Conservation (phyloP, 2,888 invertebrate species). For the Luffia ferchaultella region DNA sequence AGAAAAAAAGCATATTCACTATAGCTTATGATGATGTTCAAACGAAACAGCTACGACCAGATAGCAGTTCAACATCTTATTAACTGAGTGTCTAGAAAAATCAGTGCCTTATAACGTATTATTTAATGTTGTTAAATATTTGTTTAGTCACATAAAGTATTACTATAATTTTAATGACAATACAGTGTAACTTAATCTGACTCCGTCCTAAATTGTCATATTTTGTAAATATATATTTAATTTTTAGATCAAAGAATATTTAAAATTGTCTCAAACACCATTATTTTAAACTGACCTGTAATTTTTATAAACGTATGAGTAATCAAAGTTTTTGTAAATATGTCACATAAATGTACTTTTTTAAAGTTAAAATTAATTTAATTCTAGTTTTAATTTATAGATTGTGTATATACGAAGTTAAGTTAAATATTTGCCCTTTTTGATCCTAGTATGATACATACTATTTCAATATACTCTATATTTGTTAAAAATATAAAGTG, state of each 20-base stretch:
- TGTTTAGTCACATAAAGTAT: conserved; percentile 4
- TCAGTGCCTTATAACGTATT: conserved; percentile 5
- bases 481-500: conserved; percentile 65
- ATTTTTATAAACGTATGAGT: neutral
- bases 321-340: conserved; percentile 26
- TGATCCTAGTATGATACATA: conserved; percentile 25
- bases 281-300: conserved; percentile 4
- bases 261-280: neutral
- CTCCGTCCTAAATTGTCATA: conserved; percentile 2
- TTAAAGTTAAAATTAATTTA: conserved; percentile 20
- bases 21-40: conserved; percentile 93
- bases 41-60: conserved; percentile 81
- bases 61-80: conserved; percentile 79
- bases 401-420: conserved; percentile 38
- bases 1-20: conserved; percentile 92
- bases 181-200: neutral
- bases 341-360: conserved; percentile 22
- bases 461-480: conserved; percentile 52
- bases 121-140: neutral
- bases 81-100: conserved; percentile 19
- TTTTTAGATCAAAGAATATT: neutral
- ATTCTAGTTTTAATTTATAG: neutral
- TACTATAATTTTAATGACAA: conserved; percentile 2
- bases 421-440: conserved; percentile 21
- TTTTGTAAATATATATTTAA: neutral